Base-by-base conservation (phyloP, 2,113 vertebrate genomes). In the Pituophis catenifer region DNA sequence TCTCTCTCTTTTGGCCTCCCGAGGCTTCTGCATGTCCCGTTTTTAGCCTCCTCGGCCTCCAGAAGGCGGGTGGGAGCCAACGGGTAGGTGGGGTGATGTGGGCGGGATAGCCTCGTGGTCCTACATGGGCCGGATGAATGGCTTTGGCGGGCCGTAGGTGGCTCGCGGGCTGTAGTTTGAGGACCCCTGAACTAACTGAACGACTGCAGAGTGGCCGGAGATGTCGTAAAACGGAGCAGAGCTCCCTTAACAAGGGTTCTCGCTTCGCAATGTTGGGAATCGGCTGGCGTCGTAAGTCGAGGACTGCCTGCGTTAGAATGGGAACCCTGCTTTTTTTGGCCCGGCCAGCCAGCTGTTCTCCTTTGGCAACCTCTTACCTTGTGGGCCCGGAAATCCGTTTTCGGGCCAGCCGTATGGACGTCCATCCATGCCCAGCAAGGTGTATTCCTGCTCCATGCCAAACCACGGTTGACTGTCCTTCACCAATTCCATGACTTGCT, bases 391-490 rank as follows among this genome's bases (percentile, higher is more conserved):
- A 91, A 96, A 97, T 87, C 97, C 96, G 0, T 96, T 96, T 89
- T 96, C 93, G 0, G 98, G 98, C 98, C 97, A 98, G 91, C 97
- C 95, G 0, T 97, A 98, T 15, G 98, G 96, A 57, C 97, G 97
- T 26, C 97, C 96, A 0, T 97, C 95, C 52, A 97, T 91, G 29
- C 97, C 96, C 44, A 98, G 92, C 58, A 98, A 94, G 0, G 97
- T 97, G 96, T 97, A 98, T 44, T 98, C 97, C 92, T 98, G 97
- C 94, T 98, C 97, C 96, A 98, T 97, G 13, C 98, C 97, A 0
- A 98, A 98, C 97, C 97, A 98, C 0, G 97, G 97, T 57, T 95
- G 96, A 8, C 92, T 95, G 9, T 96, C 96, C 88, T 93, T 91
- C 7, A 96, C 96, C 94, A 96, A 48, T 23, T 97, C 96, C 98